phyloP scores from a whole-genome alignment of 2,113 vertebrate species.

The Aldabrachelys gigantea region DNA sequence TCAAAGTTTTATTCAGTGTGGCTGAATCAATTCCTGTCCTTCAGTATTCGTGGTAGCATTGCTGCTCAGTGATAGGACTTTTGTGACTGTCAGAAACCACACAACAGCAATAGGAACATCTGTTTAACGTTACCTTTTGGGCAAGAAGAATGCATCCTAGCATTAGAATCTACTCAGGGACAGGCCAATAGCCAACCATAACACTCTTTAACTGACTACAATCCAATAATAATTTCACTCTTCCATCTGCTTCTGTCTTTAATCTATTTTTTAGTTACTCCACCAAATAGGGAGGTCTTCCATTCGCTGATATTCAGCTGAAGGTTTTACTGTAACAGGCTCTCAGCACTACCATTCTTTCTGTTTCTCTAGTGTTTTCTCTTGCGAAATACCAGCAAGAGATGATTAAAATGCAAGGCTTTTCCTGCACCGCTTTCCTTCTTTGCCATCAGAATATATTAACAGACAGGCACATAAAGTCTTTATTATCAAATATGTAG shows the following conservation, averaged over 20 bases:
- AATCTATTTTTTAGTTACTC: constrained; percentile 6
- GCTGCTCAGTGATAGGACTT: background rate
- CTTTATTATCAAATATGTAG: background rate
- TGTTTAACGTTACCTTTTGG: constrained; percentile 33
- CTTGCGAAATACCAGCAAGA: background rate
- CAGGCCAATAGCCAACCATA: constrained; percentile 54
- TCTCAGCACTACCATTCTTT: background rate
- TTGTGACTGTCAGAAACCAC: background rate
- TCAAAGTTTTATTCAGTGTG: background rate
- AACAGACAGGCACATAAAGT: background rate
- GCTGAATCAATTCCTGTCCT: fast-evolving
- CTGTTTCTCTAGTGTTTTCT: background rate
- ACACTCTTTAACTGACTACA: constrained; percentile 30
- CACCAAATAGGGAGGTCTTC: background rate
- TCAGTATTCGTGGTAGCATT: background rate
- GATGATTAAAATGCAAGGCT: background rate
- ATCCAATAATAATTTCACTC: constrained; percentile 66
- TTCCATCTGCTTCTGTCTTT: constrained; percentile 64
- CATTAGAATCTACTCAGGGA: constrained; percentile 20
- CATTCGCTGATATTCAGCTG: background rate
- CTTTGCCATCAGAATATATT: background rate
- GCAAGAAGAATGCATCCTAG: constrained; percentile 25
- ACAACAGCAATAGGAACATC: constrained; percentile 31
- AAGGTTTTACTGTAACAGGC: background rate
- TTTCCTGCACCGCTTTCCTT: background rate